Percentiles rank a stretch among this genome's conserved stretches.
These are phyloP conservation scores for Poecilia latipinna DNA, from an alignment of 2,113 vertebrate genomes.

Conservation along the genomic window DNA sequence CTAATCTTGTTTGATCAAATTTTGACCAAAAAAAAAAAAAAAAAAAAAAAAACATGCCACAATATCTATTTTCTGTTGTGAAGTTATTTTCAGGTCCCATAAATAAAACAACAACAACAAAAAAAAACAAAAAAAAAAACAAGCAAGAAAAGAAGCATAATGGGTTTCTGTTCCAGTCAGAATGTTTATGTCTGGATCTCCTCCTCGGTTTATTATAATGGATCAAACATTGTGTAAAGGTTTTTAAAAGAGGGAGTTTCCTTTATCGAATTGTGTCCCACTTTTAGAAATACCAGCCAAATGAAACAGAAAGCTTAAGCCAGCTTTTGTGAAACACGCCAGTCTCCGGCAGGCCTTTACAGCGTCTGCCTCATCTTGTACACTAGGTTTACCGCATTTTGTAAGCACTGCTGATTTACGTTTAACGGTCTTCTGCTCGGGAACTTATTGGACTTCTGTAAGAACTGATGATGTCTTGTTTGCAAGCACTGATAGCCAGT, in stretches of 20 bases:
- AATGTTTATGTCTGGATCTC: not conserved
- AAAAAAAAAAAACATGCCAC: not conserved
- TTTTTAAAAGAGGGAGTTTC: constrained; percentile 15
- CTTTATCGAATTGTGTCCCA: constrained; percentile 7
- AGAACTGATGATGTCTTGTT: not conserved
- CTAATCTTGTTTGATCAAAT: constrained; percentile 12
- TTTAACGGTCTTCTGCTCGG: not conserved
- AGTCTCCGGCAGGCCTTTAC: not conserved
- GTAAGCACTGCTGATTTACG: not conserved
- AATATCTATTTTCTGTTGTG: not conserved
- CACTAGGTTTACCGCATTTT: constrained; percentile 1
- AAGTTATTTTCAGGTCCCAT: constrained; percentile 7
- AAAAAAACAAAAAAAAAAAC: not conserved
- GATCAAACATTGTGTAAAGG: constrained; percentile 6
- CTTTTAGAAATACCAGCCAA: constrained; percentile 3
- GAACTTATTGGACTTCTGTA: not conserved
- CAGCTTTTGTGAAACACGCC: constrained; percentile 4
- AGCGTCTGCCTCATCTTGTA: constrained; percentile 3
- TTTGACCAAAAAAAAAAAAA: not conserved
- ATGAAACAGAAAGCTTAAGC: constrained; percentile 6
- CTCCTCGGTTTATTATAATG: not conserved
- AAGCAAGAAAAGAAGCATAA: not conserved
- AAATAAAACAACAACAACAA: too few species aligned
- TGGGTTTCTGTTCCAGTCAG: constrained; percentile 1
- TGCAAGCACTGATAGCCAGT: not conserved